Percentiles rank a stretch among this genome's conserved stretches.
phyloP scores from a whole-genome alignment of 2,888 invertebrate genomes.

The Stenichneumon culpator region DNA sequence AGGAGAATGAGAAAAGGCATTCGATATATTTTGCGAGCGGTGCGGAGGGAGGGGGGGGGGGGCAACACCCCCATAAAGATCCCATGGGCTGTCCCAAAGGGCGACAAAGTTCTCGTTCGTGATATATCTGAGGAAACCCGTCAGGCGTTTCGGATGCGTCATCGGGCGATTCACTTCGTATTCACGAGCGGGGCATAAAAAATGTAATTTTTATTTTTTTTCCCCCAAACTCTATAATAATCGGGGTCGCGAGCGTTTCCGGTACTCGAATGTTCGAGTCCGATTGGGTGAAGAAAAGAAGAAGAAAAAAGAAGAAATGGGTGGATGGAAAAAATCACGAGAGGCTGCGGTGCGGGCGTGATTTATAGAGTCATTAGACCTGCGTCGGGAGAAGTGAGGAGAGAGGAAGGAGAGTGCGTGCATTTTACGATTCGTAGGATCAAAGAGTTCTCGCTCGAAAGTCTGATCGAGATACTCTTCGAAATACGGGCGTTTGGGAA shows the following conservation, averaged over 20 bases:
- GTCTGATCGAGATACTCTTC: not conserved
- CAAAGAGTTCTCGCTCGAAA: not conserved
- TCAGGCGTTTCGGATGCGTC: constrained; percentile 58
- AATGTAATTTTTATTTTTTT: not conserved
- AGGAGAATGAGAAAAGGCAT: constrained; percentile 58
- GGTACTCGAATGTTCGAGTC: not conserved
- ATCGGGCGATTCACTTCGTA: constrained; percentile 31
- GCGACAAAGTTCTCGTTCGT: constrained; percentile 65
- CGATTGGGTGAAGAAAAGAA: not conserved
- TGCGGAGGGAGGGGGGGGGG: constrained; percentile 65
- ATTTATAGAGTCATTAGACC: constrained; percentile 17
- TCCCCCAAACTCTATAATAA: no score
- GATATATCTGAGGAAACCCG: constrained; percentile 54
- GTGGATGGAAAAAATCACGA: not conserved
- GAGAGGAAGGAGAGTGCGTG: constrained; percentile 5
- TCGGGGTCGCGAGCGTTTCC: not conserved
- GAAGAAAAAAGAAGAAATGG: not conserved
- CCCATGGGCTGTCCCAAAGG: constrained; percentile 68
- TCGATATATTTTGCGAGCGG: constrained; percentile 58
- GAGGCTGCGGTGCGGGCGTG: not conserved
- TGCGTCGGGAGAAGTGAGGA: not conserved
- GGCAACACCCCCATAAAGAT: constrained; percentile 72
- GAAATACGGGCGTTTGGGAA: no score
- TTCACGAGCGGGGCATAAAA: constrained; percentile 17
- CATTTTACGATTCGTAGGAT: not conserved